phyloP scores from a whole-genome alignment of 2,113 vertebrate genomes.

The Carlito syrichta region DNA sequence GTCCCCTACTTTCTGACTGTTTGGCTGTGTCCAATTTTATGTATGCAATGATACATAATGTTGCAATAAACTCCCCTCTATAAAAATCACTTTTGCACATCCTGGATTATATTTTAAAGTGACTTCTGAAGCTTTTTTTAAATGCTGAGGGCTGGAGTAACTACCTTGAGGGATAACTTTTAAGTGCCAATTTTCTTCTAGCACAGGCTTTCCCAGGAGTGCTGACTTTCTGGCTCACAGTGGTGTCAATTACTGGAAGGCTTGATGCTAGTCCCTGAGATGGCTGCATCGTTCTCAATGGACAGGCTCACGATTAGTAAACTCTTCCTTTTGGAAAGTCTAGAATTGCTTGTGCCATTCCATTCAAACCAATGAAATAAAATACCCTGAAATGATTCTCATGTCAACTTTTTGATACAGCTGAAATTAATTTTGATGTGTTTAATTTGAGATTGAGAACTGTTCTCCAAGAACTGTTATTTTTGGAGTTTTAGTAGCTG shows the following conservation, averaged over 20 bases:
- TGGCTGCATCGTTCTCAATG: background rate
- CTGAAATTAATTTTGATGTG: constrained; percentile 54
- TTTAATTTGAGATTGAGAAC: constrained; percentile 38
- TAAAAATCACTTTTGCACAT: background rate
- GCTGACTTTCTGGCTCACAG: background rate
- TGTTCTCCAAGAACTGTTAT: constrained; percentile 51
- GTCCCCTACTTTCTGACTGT: background rate
- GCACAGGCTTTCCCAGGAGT: background rate
- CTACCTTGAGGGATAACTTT: background rate
- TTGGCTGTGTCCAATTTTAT: background rate
- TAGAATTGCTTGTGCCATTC: background rate
- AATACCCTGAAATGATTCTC: background rate
- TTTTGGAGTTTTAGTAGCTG: constrained; percentile 71
- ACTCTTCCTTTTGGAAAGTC: constrained; percentile 4
- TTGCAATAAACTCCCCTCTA: background rate
- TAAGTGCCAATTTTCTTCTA: background rate
- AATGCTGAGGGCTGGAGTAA: background rate
- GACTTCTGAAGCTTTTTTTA: constrained; percentile 5
- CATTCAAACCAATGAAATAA: constrained; percentile 20
- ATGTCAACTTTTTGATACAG: background rate
- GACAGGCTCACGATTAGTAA: background rate
- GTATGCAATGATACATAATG: background rate
- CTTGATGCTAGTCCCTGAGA: background rate
- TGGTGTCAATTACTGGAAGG: background rate
- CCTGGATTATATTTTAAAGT: constrained; percentile 1